Evolutionary conservation across 2,888 invertebrate genomes (phyloP).

Genomic region (Melinaea menophilus): DNA sequence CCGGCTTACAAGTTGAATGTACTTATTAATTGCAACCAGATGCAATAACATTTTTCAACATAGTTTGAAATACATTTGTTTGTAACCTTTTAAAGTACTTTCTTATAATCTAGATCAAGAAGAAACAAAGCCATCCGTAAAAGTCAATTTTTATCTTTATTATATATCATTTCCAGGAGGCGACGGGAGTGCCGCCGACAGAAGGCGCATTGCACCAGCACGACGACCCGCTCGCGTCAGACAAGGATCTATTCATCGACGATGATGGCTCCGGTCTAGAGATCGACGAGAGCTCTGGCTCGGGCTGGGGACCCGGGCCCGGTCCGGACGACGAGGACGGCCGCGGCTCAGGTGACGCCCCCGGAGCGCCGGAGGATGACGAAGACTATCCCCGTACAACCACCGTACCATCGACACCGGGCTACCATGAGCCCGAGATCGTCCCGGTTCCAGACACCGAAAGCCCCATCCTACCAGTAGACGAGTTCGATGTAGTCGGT

Average conservation of each 20-base stretch:
- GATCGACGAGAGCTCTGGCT: slow-evolving; percentile 90
- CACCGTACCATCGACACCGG: slow-evolving; percentile 29
- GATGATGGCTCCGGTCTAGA: slow-evolving; percentile 87
- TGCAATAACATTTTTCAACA: too few relatives aligned
- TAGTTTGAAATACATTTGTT: too few relatives aligned
- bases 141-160: slow-evolving; percentile 1
- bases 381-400: slow-evolving; percentile 57
- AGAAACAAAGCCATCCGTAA: slow-evolving; percentile 9
- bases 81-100: too few relatives aligned
- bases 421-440: slow-evolving; percentile 28
- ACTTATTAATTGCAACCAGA: too few relatives aligned
- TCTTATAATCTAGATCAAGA: slow-evolving; percentile 12
- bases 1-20: neutral
- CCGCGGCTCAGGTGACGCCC: slow-evolving; percentile 67
- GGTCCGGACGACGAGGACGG: slow-evolving; percentile 88
- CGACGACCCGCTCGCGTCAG: slow-evolving; percentile 66
- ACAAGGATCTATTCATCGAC: slow-evolving; percentile 85
- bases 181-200: slow-evolving; percentile 53
- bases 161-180: slow-evolving; percentile 58
- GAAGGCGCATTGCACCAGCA: slow-evolving; percentile 54
- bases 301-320: slow-evolving; percentile 83
- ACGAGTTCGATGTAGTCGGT: slow-evolving; percentile 62
- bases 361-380: slow-evolving; percentile 61
- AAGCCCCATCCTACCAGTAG: slow-evolving; percentile 48
- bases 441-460: slow-evolving; percentile 34